Evolutionary conservation across 1,140 invertebrate species (phyloP), one percentile per base, ranked within the genome.

Genomic region (Sminthurides bifidus): DNA sequence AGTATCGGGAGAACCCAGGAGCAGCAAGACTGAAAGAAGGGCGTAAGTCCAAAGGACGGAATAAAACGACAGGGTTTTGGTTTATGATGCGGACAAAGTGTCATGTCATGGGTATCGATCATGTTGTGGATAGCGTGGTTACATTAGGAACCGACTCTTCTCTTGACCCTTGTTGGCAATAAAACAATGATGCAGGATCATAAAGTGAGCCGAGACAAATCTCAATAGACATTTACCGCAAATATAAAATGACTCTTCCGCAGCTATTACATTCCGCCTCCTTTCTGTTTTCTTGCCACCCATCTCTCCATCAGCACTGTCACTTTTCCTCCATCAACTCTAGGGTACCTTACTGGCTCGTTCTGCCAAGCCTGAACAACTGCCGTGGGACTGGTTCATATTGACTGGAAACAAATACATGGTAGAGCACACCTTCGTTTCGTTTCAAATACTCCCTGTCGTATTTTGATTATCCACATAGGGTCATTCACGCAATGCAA

Each of bases 111-210:
- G 50, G 50, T 2, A 38, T 52, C 37, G 50, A 52, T 52, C 33
- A 52, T 52, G 50, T 23, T 10, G 37, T 37, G 37, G 50, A 52
- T 40, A n/a, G n/a, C n/a, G n/a, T n/a, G 50, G 33, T 17, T 31
- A 52, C 46, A 33, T 17, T 35, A 17, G 38, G 38, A 51, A 2
- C 19, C 40, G 10, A 38, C 14, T 52, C 23, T 53, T 59, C 52
- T 60, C 57, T 63, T 63, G 61, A 63, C 62, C 59, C 59, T 58
- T 51, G 38, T 41, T 27, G 23, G 59, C 52, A 61, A 64, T 64
- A 64, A 64, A 64, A 64, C 62, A 64, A 64, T 64, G 62, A 64
- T 64, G 62, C 60, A 59, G 58, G 58, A 53, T 58, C 24, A 64
- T 64, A 64, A 64, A 64, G 59, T 60, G 62, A 64, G 35, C 55